Conservation (phyloP, 2,113 vertebrate genomes). For the Gymnorhina tibicen region DNA sequence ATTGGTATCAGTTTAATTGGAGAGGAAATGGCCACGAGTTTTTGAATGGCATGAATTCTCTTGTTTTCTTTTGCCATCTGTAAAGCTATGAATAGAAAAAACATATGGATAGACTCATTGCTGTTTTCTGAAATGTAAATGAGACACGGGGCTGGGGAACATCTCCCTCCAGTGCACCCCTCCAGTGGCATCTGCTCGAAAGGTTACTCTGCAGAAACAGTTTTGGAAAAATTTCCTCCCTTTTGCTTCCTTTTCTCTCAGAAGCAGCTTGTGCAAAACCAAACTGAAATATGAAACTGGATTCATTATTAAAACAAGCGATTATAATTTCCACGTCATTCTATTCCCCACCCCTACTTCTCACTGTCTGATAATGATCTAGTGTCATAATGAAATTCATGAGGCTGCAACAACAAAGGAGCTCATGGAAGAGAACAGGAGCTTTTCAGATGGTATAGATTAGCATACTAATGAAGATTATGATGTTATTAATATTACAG, state of each 20-base stretch:
- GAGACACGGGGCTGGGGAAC: background rate
- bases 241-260: slow-evolving; percentile 28
- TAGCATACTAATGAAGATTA: slow-evolving; percentile 53
- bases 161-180: background rate
- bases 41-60: background rate
- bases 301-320: slow-evolving; percentile 41
- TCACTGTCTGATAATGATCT: slow-evolving; percentile 56
- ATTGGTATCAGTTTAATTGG: slow-evolving; percentile 47
- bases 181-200: background rate
- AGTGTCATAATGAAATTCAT: slow-evolving; percentile 58
- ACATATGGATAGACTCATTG: background rate
- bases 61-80: background rate
- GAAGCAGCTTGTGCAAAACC: slow-evolving; percentile 17
- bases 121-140: background rate
- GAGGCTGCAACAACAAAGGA: slow-evolving; percentile 8
- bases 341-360: background rate
- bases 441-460: slow-evolving; percentile 22
- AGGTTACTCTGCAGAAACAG: background rate
- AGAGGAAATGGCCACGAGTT: slow-evolving; percentile 43
- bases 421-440: background rate
- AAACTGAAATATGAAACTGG: background rate
- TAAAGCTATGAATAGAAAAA: background rate
- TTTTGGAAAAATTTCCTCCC: background rate
- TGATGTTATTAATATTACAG: slow-evolving; percentile 29
- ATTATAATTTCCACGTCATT: background rate